Evolutionary conservation across 2,888 invertebrate species (phyloP), one percentile per base, ranked within the genome.

Genomic region (Mythimna ferrago): DNA sequence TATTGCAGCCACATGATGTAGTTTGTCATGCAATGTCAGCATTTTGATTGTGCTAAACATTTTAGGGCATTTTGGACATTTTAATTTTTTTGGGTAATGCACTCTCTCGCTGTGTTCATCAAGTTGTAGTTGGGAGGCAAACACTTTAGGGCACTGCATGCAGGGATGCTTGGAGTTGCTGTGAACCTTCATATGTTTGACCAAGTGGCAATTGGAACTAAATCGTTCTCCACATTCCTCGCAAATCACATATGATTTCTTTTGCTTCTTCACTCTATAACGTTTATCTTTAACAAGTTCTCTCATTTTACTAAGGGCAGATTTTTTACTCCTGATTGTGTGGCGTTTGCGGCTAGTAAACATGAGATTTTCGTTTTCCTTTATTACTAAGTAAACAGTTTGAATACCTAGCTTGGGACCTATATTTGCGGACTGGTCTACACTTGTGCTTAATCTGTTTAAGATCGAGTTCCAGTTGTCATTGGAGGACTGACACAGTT

Each of bases 41-140:
- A 93, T 87, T 83, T 86, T 90, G 9, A 89, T 83, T 9, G 94
- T 93, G 67, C 94, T 92, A 54, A 94, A 93, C 90, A 85, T 94
- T 88, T 93, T 93, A 0, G 89, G 65, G 78, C 95, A 95, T 75
- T 92, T 90, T 2, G 87, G 71, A 78, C 94, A 95, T 77, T 88
- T 83, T 7, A 94, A 71, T 69, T 80, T 91, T 83, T 94, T 94
- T 14, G 93, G 93, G 76, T 90, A 89, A 76, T 95, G 95, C 0
- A 94, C 84, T 83, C 94, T 89, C 76, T 93, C 92, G 0, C 84
- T 80, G 73, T 95, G 94, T 10, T 90, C 89, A 6, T 89, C 84
- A 14, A 94, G 76, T 65, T 89, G 89, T 3, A 85, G 35, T 61
- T 86, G 72, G 2, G 90, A 88, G 6, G 86, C 68, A 62, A 94